Evolutionary conservation across 2,888 invertebrate species (phyloP).

Genomic region (Agrochola circellaris): DNA sequence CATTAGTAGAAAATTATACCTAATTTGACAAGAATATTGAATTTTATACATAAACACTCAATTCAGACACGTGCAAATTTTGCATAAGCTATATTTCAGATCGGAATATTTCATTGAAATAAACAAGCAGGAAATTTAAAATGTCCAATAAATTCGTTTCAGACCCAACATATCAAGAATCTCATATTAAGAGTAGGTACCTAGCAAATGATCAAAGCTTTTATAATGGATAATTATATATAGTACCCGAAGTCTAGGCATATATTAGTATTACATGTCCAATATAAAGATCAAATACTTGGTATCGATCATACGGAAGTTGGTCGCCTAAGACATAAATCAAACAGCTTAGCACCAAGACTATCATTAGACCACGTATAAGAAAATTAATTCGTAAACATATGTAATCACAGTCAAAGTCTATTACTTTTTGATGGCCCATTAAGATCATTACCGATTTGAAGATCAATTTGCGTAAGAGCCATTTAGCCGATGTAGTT

Average conservation of each 20-base stretch:
- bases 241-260: neutral
- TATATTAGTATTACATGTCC: conserved; percentile 18
- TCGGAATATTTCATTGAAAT: conserved; percentile 13
- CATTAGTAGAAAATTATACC: conserved; percentile 49
- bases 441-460: conserved; percentile 47
- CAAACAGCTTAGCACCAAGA: conserved; percentile 45
- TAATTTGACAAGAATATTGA: conserved; percentile 56
- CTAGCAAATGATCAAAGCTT: conserved; percentile 4
- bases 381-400: conserved; percentile 57
- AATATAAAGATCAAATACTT: conserved; percentile 35
- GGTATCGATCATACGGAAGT: conserved; percentile 55
- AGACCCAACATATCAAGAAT: neutral
- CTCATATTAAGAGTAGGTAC: neutral
- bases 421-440: conserved; percentile 49
- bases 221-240: conserved; percentile 30
- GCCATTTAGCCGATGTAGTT: conserved; percentile 26
- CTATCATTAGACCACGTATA: conserved; percentile 51
- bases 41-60: conserved; percentile 46
- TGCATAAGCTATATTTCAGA: conserved; percentile 2
- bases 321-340: conserved; percentile 56
- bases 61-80: conserved; percentile 33
- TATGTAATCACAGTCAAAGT: conserved; percentile 51
- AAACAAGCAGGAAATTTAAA: conserved; percentile 30
- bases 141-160: conserved; percentile 3
- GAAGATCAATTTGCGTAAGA: conserved; percentile 44